Evolutionary conservation across 2,888 invertebrate species (phyloP), one percentile per base, ranked within the genome.

Genomic region (Barypeithes pellucidus): DNA sequence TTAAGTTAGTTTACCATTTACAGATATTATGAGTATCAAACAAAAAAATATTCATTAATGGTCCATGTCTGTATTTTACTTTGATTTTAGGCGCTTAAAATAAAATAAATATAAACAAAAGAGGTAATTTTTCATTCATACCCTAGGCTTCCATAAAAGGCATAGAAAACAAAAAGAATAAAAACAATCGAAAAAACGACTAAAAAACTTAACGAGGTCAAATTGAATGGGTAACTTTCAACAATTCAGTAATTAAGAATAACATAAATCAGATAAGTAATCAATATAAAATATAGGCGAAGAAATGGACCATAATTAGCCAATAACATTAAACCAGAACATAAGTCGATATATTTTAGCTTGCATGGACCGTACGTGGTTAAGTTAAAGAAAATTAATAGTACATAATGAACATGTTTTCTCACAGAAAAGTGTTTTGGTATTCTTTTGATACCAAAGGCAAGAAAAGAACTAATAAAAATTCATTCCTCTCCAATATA

Each of bases 251-350:
- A 50, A 50, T 50, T 50, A 50, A 20, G 50, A 20, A 12, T 3
- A 50, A 50, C 50, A 50, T 50, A 50, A 50, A 50, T 50, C 50
- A 50, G 12, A n/a, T 20, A n/a, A n/a, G n/a, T n/a, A 50, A 50
- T 24, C 50, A 50, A 50, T 50, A 24, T 50, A n/a, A 50, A 50
- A 24, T 50, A 12, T 8, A 22, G 20, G 24, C n/a, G 24, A 50
- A 24, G 50, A 50, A 50, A 50, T 50, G 22, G 20, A n/a, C 24
- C 22, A 24, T 50, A 50, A 50, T 50, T 50, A 24, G 24, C 24
- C 22, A 50, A 50, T 24, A 24, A 50, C 9, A 9, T 24, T 24
- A 22, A n/a, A 50, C 50, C 5, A 50, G 5, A 50, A 24, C 16
- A n/a, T 3, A 24, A n/a, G 50, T 50, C 4, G 24, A 50, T 11